phyloP scores from a whole-genome alignment of 2,797 vertebrate genomes.

The Pangasius sanitwongsei region DNA sequence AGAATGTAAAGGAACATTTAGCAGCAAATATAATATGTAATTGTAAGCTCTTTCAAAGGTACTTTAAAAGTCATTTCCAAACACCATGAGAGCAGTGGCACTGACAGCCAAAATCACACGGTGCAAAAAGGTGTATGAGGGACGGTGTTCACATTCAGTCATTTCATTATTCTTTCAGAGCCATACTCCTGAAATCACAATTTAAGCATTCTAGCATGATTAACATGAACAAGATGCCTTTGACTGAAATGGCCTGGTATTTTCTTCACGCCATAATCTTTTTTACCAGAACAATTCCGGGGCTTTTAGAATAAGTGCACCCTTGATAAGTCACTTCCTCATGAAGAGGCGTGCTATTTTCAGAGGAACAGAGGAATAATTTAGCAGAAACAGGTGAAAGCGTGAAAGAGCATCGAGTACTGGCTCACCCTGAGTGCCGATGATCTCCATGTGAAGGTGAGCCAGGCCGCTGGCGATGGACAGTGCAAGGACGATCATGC shows the following conservation, averaged over 20 bases:
- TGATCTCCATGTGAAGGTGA: conserved; percentile 97
- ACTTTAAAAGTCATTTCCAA: neutral
- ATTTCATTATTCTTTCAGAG: neutral
- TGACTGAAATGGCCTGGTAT: neutral
- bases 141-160: neutral
- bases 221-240: neutral
- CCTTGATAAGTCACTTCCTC: neutral
- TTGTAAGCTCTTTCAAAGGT: neutral
- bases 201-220: neutral
- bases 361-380: neutral
- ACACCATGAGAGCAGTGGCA: neutral
- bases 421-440: conserved; percentile 89
- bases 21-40: too few relatives aligned
- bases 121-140: neutral
- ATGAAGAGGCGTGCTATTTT: neutral
- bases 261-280: neutral
- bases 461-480: conserved; percentile 91
- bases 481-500: conserved; percentile 83
- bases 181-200: neutral
- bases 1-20: neutral
- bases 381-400: neutral
- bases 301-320: neutral
- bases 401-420: neutral
- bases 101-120: neutral
- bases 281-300: neutral